These are phyloP conservation scores for Sphenodon punctatus DNA, from an alignment of 2,797 vertebrate species.

Conservation along the genomic window DNA sequence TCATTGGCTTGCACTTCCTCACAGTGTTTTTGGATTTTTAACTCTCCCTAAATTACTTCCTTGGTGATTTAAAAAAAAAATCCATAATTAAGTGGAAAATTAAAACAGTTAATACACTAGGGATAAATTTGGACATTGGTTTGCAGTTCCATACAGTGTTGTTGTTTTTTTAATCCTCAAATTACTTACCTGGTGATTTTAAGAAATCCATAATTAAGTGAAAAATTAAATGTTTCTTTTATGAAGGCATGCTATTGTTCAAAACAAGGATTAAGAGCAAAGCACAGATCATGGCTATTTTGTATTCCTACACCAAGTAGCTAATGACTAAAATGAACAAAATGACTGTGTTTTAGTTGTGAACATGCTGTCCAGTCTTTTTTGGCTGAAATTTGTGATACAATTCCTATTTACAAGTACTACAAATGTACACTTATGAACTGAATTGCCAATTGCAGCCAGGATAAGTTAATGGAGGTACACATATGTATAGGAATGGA, in stretches of 20 bases:
- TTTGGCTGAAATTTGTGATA: neutral
- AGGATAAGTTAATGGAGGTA: too few relatives aligned
- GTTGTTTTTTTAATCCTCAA: neutral
- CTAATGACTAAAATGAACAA: neutral
- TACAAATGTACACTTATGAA: too few relatives aligned
- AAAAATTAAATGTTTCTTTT: neutral
- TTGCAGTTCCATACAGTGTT: too few relatives aligned
- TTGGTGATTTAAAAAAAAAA: too few relatives aligned
- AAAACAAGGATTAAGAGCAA: neutral
- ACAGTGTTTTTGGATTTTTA: neutral
- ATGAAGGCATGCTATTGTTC: neutral
- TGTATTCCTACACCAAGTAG: too few relatives aligned
- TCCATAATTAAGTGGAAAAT: too few relatives aligned
- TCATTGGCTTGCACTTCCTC: neutral
- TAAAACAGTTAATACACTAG: too few relatives aligned
- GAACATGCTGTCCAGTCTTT: neutral
- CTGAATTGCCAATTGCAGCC: too few relatives aligned
- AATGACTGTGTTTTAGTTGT: neutral
- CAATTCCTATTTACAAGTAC: neutral
- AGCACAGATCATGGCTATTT: too few relatives aligned
- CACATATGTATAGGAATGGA: too few relatives aligned
- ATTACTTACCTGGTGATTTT: neutral
- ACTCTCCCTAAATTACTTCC: too few relatives aligned
- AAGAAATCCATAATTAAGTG: neutral
- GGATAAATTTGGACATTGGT: too few relatives aligned